phyloP scores from a whole-genome alignment of 2,797 vertebrate genomes.

The Channallabes apus region DNA sequence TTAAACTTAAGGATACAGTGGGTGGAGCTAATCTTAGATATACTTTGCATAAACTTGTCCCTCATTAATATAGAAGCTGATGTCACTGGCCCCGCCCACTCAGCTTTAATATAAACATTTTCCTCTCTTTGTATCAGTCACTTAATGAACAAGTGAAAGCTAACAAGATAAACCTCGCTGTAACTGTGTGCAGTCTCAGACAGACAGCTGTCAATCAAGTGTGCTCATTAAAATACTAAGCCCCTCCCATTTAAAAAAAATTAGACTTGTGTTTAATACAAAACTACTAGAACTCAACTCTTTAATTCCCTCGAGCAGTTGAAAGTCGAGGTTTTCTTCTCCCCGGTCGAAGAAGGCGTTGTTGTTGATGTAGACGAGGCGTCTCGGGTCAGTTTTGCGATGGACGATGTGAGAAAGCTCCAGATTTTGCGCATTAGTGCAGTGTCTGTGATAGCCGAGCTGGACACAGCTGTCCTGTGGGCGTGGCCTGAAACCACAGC shows the following conservation, averaged over 20 bases:
- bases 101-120: background rate
- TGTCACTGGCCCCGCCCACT: background rate
- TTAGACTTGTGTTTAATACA: background rate
- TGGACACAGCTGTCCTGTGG: conserved; percentile 82
- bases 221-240: background rate
- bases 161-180: background rate
- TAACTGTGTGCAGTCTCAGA: background rate
- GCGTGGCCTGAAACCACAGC: conserved; percentile 91
- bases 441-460: conserved; percentile 71
- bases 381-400: conserved; percentile 77
- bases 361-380: conserved; percentile 86
- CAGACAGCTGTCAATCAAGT: background rate
- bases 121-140: background rate
- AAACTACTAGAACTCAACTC: conserved; percentile 79
- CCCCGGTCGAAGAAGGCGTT: conserved; percentile 92
- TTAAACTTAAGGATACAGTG: background rate
- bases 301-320: conserved; percentile 88
- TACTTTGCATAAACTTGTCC: background rate
- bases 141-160: background rate
- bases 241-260: background rate
- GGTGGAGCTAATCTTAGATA: background rate
- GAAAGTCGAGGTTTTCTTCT: conserved; percentile 93
- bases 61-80: background rate
- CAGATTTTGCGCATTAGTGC: conserved; percentile 71
- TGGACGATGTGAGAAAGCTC: conserved; percentile 83